Percentiles rank a stretch among this genome's conserved stretches.
Conservation (phyloP, 1,140 invertebrate genomes). For the Contarinia nasturtii region DNA sequence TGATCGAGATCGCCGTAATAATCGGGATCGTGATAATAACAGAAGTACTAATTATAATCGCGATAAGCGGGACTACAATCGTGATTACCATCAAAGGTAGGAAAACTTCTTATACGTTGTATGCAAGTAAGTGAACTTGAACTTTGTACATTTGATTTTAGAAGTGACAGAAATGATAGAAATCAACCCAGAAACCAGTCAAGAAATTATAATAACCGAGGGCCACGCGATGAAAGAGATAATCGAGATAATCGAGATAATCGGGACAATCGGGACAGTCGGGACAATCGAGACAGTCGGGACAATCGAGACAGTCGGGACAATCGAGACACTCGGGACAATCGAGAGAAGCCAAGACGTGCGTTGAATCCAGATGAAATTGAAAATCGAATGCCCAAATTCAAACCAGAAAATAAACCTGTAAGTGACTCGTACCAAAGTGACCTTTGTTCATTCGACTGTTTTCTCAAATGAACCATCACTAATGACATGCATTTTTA, state of each 20-base stretch:
- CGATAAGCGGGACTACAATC: background rate
- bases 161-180: too few species aligned
- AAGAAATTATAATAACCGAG: background rate
- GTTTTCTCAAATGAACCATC: background rate
- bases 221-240: background rate
- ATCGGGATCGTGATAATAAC: background rate
- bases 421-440: background rate
- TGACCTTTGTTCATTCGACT: background rate
- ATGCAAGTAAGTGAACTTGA: too few species aligned
- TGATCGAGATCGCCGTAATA: background rate
- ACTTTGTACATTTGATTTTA: too few species aligned
- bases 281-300: background rate
- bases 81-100: background rate
- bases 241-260: background rate
- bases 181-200: too few species aligned
- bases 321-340: background rate
- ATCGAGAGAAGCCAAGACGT: background rate
- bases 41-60: background rate
- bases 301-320: background rate
- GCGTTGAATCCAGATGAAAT: background rate
- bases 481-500: background rate
- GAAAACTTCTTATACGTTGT: too few species aligned
- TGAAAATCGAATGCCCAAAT: background rate
- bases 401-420: background rate
- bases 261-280: background rate